Conservation (phyloP, 2,888 invertebrate species). For the Nebria brevicollis region DNA sequence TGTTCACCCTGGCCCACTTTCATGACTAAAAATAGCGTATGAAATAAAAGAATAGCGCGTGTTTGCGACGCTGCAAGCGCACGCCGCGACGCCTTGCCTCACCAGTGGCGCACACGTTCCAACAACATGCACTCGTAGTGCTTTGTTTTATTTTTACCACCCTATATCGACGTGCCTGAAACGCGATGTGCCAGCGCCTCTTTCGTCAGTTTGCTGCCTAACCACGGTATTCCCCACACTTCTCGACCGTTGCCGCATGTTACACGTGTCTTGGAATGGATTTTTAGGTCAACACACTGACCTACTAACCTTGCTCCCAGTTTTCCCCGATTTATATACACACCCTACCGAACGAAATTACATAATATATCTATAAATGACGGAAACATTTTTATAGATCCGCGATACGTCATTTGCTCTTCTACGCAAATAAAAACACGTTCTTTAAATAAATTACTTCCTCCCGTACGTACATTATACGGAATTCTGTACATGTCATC, state of each 20-base stretch:
- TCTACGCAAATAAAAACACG: no score
- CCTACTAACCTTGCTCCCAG: neutral
- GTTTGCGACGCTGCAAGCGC: neutral
- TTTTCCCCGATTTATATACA: neutral
- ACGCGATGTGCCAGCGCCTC: neutral
- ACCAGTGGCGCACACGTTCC: neutral
- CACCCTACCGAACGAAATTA: neutral
- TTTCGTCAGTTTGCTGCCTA: no score
- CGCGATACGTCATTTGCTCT: no score
- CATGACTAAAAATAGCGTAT: constrained; percentile 5
- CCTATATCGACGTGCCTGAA: constrained; percentile 1
- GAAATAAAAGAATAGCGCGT: neutral
- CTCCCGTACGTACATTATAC: no score
- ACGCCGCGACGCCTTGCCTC: constrained; percentile 12
- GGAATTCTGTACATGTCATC: no score
- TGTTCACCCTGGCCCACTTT: constrained; percentile 21
- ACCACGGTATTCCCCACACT: constrained; percentile 5
- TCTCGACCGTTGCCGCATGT: neutral
- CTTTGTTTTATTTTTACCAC: no score
- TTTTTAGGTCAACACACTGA: neutral
- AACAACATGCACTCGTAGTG: neutral
- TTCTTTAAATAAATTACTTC: no score
- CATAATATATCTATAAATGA: no score
- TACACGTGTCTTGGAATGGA: neutral
- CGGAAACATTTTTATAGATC: no score